phyloP scores from a whole-genome alignment of 2,113 vertebrate genomes.

The Mirounga angustirostris region DNA sequence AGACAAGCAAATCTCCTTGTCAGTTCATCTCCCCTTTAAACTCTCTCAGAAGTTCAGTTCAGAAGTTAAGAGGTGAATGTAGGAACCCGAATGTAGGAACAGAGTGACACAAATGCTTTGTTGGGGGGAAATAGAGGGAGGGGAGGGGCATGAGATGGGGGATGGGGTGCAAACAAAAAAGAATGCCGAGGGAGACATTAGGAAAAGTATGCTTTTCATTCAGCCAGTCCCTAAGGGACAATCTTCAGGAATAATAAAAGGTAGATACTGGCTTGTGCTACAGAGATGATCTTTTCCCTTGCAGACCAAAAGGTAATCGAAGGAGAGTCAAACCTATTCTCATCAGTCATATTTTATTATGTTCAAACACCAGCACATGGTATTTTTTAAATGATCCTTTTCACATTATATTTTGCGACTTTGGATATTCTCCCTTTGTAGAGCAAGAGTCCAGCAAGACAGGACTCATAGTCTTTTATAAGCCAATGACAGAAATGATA shows the following conservation, averaged over 20 bases:
- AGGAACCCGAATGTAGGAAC: background rate
- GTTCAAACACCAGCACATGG: background rate
- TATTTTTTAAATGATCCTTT: background rate
- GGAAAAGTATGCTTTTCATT: too few species aligned
- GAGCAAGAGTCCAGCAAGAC: background rate
- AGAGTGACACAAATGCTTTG: background rate
- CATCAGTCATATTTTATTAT: slow-evolving; percentile 55
- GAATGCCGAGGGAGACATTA: background rate
- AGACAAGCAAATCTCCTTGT: slow-evolving; percentile 86
- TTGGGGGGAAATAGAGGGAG: background rate
- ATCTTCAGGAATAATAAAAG: background rate
- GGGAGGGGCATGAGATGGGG: background rate
- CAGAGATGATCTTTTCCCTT: background rate
- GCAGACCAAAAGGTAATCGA: background rate
- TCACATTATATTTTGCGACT: background rate
- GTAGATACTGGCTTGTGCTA: background rate
- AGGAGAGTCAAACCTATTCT: background rate
- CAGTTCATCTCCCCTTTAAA: slow-evolving; percentile 83
- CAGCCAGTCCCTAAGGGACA: background rate
- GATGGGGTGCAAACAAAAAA: background rate
- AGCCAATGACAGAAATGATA: background rate
- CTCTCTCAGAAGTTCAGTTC: slow-evolving; percentile 76
- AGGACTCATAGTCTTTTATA: background rate
- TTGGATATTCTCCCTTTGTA: background rate
- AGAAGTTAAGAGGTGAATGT: slow-evolving; percentile 70